These are phyloP conservation scores for Jordanella pulchra DNA, from an alignment of 2,797 vertebrate species.

Conservation along the genomic window DNA sequence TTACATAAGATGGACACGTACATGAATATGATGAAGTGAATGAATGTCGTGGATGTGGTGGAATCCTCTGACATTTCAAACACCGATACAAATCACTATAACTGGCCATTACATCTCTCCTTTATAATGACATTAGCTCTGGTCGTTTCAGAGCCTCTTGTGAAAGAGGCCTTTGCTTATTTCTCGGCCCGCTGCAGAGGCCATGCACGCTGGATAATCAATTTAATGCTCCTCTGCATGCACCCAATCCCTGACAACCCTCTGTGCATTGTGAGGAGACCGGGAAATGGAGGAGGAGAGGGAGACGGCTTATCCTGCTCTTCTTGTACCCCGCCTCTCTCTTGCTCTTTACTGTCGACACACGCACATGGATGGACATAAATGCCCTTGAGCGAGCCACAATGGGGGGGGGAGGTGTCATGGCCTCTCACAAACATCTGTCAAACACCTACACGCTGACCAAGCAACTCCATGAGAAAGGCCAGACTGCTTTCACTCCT, in stretches of 20 bases:
- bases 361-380: slow-evolving; percentile 33
- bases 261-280: slow-evolving; percentile 46
- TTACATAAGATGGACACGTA: slow-evolving; percentile 54
- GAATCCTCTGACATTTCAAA: slow-evolving; percentile 54
- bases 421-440: slow-evolving; percentile 41
- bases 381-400: slow-evolving; percentile 52
- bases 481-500: slow-evolving; percentile 21
- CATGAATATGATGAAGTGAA: slow-evolving; percentile 41
- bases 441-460: slow-evolving; percentile 57
- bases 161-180: slow-evolving; percentile 58
- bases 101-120: slow-evolving; percentile 43
- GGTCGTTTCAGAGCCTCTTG: slow-evolving; percentile 54
- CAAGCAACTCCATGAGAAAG: slow-evolving; percentile 42
- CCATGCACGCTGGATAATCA: slow-evolving; percentile 67
- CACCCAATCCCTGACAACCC: slow-evolving; percentile 47
- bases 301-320: slow-evolving; percentile 42
- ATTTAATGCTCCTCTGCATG: slow-evolving; percentile 61
- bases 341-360: slow-evolving; percentile 51
- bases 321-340: slow-evolving; percentile 44
- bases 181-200: slow-evolving; percentile 51
- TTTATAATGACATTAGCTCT: slow-evolving; percentile 68
- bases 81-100: slow-evolving; percentile 43
- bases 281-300: background rate
- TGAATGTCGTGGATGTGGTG: slow-evolving; percentile 46
- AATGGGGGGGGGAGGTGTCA: slow-evolving; percentile 69